Evolutionary conservation across 2,113 vertebrate species (phyloP), one percentile per base, ranked within the genome.

Genomic region (Turnix velox): DNA sequence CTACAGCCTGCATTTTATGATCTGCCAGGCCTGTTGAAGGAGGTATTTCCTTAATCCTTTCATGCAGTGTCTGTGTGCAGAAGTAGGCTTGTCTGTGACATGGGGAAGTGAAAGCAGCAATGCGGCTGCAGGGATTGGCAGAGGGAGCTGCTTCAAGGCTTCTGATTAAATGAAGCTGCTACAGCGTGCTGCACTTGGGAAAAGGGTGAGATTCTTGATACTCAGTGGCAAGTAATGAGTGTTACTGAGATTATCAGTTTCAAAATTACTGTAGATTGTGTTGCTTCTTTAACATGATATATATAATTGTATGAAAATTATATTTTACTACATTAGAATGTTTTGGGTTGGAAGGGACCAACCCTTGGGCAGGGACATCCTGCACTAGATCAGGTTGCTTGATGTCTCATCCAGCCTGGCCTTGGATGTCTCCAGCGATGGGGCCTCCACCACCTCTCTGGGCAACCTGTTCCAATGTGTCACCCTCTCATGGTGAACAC

Each of bases 101-200:
- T 7, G 62, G 76, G 73, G 89, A 93, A 67, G 43, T 49, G 91
- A 79, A 90, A 93, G 92, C 92, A 94, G 92, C 92, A 96, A 82
- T 94, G 94, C 91, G 88, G 89, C 82, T 96, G 89, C 84, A 40
- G 46, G 89, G 92, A 88, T 52, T 96, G 92, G 85, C 94, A 90
- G 84, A 86, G 77, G 78, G 82, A 87, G 74, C 91, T 96, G 91
- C 95, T 96, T 91, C 78, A 71, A 87, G 92, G 84, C 71, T 92
- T 77, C 13, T 58, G 77, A 81, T 82, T 88, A 83, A 84, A 76
- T 12, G 61, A 88, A 76, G 90, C 93, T 95, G 74, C 88, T 94
- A 90, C 78, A 93, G 78, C 71, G 75, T 17, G 22, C 90, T 94
- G 92, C 95, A 94, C 78, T 85, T 95, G 68, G 62, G 69, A 86